Evolutionary conservation across 2,797 vertebrate species (phyloP), one percentile per base, ranked within the genome.

Genomic region (Lutjanus campechanus): DNA sequence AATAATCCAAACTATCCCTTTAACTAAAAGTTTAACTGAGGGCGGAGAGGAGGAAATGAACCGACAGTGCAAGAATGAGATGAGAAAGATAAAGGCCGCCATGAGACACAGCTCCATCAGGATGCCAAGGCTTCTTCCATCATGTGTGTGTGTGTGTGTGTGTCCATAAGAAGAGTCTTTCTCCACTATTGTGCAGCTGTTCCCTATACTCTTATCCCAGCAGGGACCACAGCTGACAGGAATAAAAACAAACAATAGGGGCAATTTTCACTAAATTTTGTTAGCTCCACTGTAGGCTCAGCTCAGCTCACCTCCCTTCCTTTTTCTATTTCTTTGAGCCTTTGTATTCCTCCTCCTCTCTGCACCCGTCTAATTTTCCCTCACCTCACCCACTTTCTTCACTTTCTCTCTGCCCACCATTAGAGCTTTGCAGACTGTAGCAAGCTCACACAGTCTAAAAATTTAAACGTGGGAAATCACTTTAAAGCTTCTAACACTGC

Each of bases 191-290:
- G 77, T 62, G 70, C 85, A 81, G 78, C 84, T 87, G 81, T 77
- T 77, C 58, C 47, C 11, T 44, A 73, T 74, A 50, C 29, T 68
- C 76, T 61, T 16, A 36, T 74, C 82, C 59, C 80, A 72, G 58
- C 71, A 76, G 73, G 81, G 83, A 64, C 67, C 68, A 69, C 68
- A 73, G 82, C 87, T 88, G 75, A 80, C 76, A 84, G 77, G 72
- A 90, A 91, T 65, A 79, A 90, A 92, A 92, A 91, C 83, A 93
- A 92, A 89, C 74, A 51, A 50, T 53, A 22, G 44, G 25, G 56
- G 72, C 29, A 76, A 69, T 85, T 92, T 90, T 75, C 15, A 73
- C 67, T 82, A 69, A 86, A 88, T 67, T 74, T 85, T 83, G 19
- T 90, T 89, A 65, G 79, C 78, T 76, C 79, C 66, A 25, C 77